Conservation (phyloP, 2,888 invertebrate species). For the Acrobasis suavella region DNA sequence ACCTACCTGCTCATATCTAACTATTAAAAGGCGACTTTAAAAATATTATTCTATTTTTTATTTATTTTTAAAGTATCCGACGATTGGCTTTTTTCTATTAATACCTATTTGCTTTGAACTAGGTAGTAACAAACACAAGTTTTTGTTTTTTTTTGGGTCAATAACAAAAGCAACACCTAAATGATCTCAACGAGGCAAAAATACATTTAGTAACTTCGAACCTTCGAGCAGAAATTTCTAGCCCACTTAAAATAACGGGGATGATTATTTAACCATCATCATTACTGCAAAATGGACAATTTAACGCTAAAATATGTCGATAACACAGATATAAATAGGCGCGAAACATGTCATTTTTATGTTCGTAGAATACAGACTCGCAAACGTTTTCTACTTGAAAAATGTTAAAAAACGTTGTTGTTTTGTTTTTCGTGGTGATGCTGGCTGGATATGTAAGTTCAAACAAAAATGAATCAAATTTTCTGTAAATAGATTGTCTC, state of each 20-base stretch:
- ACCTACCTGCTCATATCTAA: too few species aligned
- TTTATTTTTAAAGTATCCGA: too few species aligned
- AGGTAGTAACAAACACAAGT: too few species aligned
- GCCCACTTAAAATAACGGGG: too few species aligned
- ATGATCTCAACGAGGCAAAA: neutral
- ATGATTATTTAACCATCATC: slow-evolving; percentile 27
- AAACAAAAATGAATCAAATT: neutral
- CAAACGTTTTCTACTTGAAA: neutral
- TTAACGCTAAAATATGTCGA: slow-evolving; percentile 19
- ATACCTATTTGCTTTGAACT: too few species aligned
- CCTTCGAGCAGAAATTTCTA: too few species aligned
- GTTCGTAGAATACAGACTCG: neutral
- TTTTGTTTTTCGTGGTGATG: slow-evolving; percentile 22
- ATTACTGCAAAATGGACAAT: slow-evolving; percentile 21
- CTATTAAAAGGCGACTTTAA: too few species aligned
- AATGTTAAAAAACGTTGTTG: slow-evolving; percentile 18
- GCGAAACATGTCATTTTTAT: neutral
- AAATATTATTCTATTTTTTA: too few species aligned
- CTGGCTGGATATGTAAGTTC: slow-evolving; percentile 17
- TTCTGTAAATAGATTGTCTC: neutral
- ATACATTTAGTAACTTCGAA: neutral
- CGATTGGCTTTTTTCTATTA: too few species aligned
- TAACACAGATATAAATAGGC: slow-evolving; percentile 8
- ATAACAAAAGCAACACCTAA: neutral
- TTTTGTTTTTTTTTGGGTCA: too few species aligned